phyloP scores from a whole-genome alignment of 2,113 vertebrate species.

The Otocyon megalotis region DNA sequence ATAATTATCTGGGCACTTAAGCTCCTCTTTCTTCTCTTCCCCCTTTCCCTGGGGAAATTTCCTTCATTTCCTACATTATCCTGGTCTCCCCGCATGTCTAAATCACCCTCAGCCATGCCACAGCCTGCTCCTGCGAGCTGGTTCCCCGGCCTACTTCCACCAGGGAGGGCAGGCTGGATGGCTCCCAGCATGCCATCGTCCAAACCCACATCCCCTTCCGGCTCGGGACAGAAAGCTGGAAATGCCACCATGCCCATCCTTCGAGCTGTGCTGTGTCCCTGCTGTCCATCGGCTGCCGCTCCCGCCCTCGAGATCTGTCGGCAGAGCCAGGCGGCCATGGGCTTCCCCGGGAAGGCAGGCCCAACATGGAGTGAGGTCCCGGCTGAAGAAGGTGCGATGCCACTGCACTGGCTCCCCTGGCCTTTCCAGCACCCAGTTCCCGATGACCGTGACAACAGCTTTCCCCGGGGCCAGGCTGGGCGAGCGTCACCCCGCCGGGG shows the following conservation, averaged over 20 bases:
- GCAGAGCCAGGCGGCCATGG: too few relatives aligned
- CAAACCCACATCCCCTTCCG: not conserved
- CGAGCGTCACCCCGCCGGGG: accelerated
- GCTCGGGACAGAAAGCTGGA: not conserved
- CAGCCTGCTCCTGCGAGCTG: accelerated
- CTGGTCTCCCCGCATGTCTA: not conserved
- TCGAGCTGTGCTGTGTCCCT: accelerated
- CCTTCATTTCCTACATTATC: constrained; percentile 48
- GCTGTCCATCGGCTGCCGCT: accelerated
- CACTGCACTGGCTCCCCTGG: accelerated
- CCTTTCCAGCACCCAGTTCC: not conserved
- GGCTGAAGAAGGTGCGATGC: not conserved
- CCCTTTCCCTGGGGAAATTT: constrained; percentile 61
- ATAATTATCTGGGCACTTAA: constrained; percentile 58
- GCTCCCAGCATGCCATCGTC: accelerated
- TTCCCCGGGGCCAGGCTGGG: accelerated
- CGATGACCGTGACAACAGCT: accelerated
- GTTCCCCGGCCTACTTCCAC: not conserved
- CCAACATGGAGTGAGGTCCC: not conserved
- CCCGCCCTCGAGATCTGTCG: accelerated
- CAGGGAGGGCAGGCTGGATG: accelerated
- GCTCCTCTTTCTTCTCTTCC: constrained; percentile 6
- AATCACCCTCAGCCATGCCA: not conserved
- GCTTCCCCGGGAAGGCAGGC: not conserved
- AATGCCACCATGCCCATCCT: accelerated